Evolutionary conservation across 2,888 invertebrate genomes (phyloP).

Genomic region (Abrostola triplasia): DNA sequence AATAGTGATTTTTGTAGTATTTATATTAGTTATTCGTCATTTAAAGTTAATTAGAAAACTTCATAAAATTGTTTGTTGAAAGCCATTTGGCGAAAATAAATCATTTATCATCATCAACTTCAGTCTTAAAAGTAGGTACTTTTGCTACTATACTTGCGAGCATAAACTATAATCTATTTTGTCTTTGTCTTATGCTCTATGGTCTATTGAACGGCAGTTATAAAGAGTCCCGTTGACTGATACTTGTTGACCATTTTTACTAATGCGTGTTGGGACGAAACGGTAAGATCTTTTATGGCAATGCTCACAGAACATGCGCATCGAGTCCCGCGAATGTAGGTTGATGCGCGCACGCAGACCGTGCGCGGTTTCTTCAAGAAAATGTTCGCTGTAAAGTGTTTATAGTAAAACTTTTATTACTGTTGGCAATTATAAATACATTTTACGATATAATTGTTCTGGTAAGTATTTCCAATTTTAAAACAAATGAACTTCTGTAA

Average conservation of each 20-base stretch:
- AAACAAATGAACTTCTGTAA: neutral
- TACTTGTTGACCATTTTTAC: constrained; percentile 47
- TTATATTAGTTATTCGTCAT: too few relatives aligned
- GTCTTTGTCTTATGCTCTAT: neutral
- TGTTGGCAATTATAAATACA: constrained; percentile 8
- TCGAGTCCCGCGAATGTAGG: constrained; percentile 59
- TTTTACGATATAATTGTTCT: constrained; percentile 7
- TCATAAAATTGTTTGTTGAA: too few relatives aligned
- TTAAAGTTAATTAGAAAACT: too few relatives aligned
- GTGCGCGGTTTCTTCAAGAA: constrained; percentile 40
- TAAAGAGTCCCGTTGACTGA: constrained; percentile 10
- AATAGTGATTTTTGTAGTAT: too few relatives aligned
- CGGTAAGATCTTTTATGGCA: constrained; percentile 55
- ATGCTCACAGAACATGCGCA: constrained; percentile 47
- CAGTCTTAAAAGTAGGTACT: too few relatives aligned
- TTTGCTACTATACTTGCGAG: too few relatives aligned
- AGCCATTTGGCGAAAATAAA: too few relatives aligned
- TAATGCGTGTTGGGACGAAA: constrained; percentile 43
- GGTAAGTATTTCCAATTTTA: neutral
- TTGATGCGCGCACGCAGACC: constrained; percentile 58
- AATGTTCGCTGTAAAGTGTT: constrained; percentile 37
- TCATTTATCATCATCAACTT: too few relatives aligned
- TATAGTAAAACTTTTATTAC: constrained; percentile 19
- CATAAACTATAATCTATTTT: neutral
- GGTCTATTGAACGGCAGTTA: neutral